Percentiles rank a stretch among this genome's conserved stretches.
phyloP scores from a whole-genome alignment of 2,797 vertebrate species.

The Halcyon smyrnensis region DNA sequence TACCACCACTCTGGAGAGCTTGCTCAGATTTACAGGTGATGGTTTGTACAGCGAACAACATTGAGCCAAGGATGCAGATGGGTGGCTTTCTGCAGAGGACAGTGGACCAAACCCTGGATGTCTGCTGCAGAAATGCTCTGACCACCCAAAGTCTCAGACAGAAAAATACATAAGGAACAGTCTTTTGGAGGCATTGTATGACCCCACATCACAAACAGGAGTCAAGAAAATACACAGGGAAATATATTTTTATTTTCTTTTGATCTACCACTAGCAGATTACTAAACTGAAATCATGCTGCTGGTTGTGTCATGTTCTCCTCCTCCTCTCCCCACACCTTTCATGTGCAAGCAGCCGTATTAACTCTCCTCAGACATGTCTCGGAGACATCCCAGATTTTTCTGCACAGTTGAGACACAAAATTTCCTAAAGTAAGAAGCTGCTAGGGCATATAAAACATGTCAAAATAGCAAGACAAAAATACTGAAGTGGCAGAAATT shows the following conservation, averaged over 20 bases:
- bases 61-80: background rate
- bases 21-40: background rate
- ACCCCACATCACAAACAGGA: background rate
- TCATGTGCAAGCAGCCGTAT: background rate
- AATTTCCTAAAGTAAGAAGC: background rate
- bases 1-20: background rate
- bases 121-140: background rate
- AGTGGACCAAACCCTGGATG: background rate
- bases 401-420: background rate
- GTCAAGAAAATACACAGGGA: background rate
- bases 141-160: background rate
- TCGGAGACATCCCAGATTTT: background rate
- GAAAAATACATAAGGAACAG: rapidly evolving
- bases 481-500: background rate
- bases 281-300: background rate
- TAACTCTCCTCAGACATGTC: background rate
- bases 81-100: background rate
- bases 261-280: background rate
- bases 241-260: background rate
- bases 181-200: background rate
- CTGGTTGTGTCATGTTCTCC: background rate
- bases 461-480: background rate
- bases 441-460: background rate
- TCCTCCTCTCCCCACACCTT: background rate
- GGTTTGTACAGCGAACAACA: background rate